Conservation (phyloP, 2,888 invertebrate genomes). For the Diaphora mendica region DNA sequence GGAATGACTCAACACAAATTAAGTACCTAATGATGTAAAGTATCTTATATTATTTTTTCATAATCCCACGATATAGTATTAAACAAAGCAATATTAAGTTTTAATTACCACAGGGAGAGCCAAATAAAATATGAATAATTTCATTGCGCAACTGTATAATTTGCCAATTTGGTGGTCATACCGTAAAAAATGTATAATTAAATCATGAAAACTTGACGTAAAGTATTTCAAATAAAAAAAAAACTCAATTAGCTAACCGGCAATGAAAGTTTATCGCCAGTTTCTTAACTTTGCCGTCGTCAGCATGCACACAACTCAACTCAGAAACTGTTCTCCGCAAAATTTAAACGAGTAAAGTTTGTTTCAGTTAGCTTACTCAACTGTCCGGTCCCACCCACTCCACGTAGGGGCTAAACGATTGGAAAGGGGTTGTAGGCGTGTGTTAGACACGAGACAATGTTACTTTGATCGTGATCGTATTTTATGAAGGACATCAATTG, state of each 20-base stretch:
- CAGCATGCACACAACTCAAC: slow-evolving; percentile 75
- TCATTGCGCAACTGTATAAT: slow-evolving; percentile 27
- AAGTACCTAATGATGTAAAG: slow-evolving; percentile 1
- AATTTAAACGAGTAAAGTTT: slow-evolving; percentile 86
- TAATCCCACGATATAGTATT: slow-evolving; percentile 8
- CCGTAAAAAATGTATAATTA: slow-evolving; percentile 32
- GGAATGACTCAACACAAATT: neutral
- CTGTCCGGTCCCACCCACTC: slow-evolving; percentile 67
- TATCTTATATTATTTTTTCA: slow-evolving; percentile 10
- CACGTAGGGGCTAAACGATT: slow-evolving; percentile 25
- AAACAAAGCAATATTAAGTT: slow-evolving; percentile 14
- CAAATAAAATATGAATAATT: slow-evolving; percentile 15
- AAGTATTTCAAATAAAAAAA: slow-evolving; percentile 65
- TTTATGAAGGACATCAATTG: slow-evolving; percentile 52
- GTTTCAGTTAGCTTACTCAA: slow-evolving; percentile 79
- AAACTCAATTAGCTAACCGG: slow-evolving; percentile 68
- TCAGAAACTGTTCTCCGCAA: slow-evolving; percentile 75
- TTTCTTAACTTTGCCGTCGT: slow-evolving; percentile 72
- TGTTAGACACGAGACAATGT: slow-evolving; percentile 69
- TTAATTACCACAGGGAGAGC: slow-evolving; percentile 14
- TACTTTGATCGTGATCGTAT: slow-evolving; percentile 66
- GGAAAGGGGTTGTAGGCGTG: slow-evolving; percentile 61
- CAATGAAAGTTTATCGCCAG: slow-evolving; percentile 68
- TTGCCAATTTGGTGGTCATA: slow-evolving; percentile 24
- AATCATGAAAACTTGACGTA: slow-evolving; percentile 29